Evolutionary conservation across 2,113 vertebrate species (phyloP), one percentile per base, ranked within the genome.

Genomic region (Mustela lutreola): DNA sequence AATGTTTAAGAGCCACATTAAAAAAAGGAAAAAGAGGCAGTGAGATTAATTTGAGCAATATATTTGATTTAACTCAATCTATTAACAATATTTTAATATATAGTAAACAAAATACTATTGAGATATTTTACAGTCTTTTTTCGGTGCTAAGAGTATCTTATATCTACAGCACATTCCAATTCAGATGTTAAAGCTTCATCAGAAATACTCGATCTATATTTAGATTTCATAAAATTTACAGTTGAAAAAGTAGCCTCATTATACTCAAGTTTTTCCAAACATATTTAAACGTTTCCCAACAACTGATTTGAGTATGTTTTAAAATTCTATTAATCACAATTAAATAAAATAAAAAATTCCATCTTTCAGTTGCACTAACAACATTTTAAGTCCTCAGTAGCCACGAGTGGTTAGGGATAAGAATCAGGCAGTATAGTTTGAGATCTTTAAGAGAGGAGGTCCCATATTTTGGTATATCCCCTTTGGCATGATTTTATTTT

Each of bases 1-100:
- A 90, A 71, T 83, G n/a, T 88, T 90, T 94, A 97, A 92, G 71
- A 97, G 84, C 2, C 58, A 95, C 18, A 60, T 84, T 89, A 1
- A 84, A 90, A 83, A 92, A 75, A 62, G 42, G 14, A 53, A 86
- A 93, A 93, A 87, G 15, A 19, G 19, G 58, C 28, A 94, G 42
- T 83, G 28, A 91, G 92, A 62, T 92, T 94, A 63, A 81, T 31
- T 95, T 95, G 60, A 97, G 28, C 63, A 58, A 87, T 81, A 56
- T 91, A 92, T 95, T 96, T 93, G 96, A 86, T 36, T 92, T 88
- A 95, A 92, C 7, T 84, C 39, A 82, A 48, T 92, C 24, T 93
- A 53, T 71, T 96, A 96, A 87, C 58, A 95, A 70, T 90, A 81
- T 91, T 95, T 93, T 90, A 75, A 65, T 76, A 92, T 71, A 42